A percentile compares a stretch with the other conserved stretches of the same genome.
Conservation (phyloP, 2,797 vertebrate species). For the Coilia nasus region DNA sequence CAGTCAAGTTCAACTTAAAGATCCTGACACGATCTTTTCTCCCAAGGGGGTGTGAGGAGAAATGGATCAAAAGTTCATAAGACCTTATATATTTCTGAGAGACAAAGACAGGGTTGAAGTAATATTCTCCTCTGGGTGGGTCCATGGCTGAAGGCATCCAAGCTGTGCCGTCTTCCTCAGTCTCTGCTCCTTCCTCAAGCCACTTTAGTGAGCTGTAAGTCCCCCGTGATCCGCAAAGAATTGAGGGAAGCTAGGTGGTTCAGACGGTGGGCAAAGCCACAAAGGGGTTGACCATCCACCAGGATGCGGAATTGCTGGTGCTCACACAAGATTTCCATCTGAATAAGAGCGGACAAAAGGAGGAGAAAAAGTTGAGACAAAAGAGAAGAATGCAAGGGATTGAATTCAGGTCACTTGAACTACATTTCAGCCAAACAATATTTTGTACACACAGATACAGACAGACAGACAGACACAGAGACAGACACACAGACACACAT, state of each 20-base stretch:
- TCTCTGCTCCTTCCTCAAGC: slow-evolving; percentile 63
- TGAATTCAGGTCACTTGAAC: background rate
- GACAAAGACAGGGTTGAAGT: no score
- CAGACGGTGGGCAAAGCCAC: slow-evolving; percentile 84
- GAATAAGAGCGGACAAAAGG: slow-evolving; percentile 27
- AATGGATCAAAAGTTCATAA: no score
- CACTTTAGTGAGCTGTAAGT: slow-evolving; percentile 89
- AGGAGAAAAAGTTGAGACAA: background rate
- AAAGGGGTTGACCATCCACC: slow-evolving; percentile 88
- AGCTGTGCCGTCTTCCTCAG: background rate
- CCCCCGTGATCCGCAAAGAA: slow-evolving; percentile 81
- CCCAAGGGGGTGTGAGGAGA: no score
- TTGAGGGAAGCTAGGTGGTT: slow-evolving; percentile 80
- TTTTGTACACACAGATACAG: background rate
- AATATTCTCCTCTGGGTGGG: no score
- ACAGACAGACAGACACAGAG: background rate
- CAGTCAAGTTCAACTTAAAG: no score
- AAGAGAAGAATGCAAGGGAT: background rate
- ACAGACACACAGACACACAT: background rate
- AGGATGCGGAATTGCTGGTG: slow-evolving; percentile 91
- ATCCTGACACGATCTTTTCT: no score
- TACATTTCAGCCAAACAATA: background rate
- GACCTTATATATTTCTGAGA: no score
- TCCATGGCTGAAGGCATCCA: no score
- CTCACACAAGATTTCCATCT: slow-evolving; percentile 93